Conservation (phyloP, 2,113 vertebrate genomes). For the Pongo pygmaeus region DNA sequence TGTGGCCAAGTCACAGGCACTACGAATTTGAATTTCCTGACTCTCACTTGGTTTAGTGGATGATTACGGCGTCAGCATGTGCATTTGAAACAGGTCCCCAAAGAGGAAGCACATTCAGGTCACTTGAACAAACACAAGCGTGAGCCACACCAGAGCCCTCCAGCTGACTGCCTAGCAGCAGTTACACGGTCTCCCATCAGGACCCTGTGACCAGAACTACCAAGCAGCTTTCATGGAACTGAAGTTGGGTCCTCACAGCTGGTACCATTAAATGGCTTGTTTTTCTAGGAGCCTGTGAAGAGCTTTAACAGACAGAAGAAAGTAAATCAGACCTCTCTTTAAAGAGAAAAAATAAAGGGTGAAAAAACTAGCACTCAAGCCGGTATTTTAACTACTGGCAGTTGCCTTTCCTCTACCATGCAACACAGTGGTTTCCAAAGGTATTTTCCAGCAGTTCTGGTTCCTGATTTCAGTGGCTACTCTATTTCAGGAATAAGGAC, state of each 20-base stretch:
- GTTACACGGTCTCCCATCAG: neutral
- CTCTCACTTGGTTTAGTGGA: neutral
- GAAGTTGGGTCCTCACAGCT: neutral
- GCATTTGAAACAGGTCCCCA: slow-evolving; percentile 35
- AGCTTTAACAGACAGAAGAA: neutral
- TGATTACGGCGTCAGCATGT: neutral
- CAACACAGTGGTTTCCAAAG: slow-evolving; percentile 46
- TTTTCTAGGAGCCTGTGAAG: neutral
- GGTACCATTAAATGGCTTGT: neutral
- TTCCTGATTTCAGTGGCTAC: slow-evolving; percentile 63
- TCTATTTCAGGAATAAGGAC: slow-evolving; percentile 53
- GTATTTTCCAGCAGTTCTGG: slow-evolving; percentile 60
- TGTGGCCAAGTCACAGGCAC: neutral
- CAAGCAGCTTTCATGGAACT: neutral
- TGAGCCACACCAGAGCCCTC: neutral
- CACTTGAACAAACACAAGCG: neutral
- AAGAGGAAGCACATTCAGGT: slow-evolving; percentile 30
- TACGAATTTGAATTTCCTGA: slow-evolving; percentile 13
- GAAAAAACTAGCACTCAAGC: neutral
- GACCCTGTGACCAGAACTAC: neutral
- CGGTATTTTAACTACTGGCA: neutral
- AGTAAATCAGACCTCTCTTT: neutral
- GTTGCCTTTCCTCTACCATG: slow-evolving; percentile 19
- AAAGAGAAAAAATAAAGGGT: neutral
- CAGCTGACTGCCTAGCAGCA: neutral